Evolutionary conservation across 2,888 invertebrate genomes (phyloP).

Genomic region (Drosophila mimetica): DNA sequence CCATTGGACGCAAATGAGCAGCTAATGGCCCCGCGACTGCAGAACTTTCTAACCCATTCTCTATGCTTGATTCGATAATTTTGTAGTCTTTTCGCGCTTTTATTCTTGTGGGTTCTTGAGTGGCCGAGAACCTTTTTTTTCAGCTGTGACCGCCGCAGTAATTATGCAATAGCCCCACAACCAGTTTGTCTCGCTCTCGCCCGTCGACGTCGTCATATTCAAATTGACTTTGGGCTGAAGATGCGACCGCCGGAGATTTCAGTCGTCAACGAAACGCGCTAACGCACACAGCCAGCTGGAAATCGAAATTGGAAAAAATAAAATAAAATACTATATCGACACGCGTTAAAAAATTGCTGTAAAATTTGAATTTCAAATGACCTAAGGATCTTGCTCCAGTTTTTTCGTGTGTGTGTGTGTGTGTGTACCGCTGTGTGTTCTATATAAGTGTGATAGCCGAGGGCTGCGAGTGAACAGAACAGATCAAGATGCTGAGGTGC

Average conservation of each 20-base stretch:
- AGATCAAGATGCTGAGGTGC: conserved; percentile 56
- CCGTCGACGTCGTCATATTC: conserved; percentile 66
- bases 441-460: conserved; percentile 28
- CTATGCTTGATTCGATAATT: conserved; percentile 14
- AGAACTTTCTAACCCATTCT: conserved; percentile 45
- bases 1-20: conserved; percentile 58
- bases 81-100: conserved; percentile 1
- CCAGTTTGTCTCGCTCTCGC: conserved; percentile 72
- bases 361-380: conserved; percentile 51
- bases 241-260: conserved; percentile 60
- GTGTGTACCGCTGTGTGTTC: conserved; percentile 1
- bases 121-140: conserved; percentile 56
- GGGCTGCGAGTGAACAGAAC: conserved; percentile 47
- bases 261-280: conserved; percentile 71
- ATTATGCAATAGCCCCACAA: conserved; percentile 69
- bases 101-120: conserved; percentile 19
- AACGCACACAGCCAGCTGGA: conserved; percentile 62
- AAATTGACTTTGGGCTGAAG: conserved; percentile 73
- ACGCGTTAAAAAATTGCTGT: conserved; percentile 12
- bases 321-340: conserved; percentile 10
- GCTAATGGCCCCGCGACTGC: conserved; percentile 44
- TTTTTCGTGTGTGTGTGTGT: too few species aligned
- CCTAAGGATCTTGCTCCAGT: conserved; percentile 49
- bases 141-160: conserved; percentile 43
- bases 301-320: conserved; percentile 9